Evolutionary conservation across 2,797 vertebrate genomes (phyloP), one percentile per base, ranked within the genome.

Genomic region (Falco rusticolus): DNA sequence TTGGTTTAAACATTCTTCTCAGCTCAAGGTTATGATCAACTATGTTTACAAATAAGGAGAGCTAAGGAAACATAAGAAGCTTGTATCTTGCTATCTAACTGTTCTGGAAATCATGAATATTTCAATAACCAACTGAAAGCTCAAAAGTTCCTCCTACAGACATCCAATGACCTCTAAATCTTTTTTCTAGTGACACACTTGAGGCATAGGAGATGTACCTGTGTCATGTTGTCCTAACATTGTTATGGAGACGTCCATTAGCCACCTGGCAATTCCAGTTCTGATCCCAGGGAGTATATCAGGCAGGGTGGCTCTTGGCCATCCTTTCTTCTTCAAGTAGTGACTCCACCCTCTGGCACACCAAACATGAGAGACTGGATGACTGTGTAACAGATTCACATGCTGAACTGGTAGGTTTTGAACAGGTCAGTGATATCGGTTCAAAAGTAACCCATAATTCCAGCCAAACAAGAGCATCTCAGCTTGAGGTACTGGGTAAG

Each of bases 261-360:
- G 77, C 13, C 8, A 20, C 47, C 29, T 37, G 53, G 33, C 8
- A 50, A 47, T 16, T 65, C 34, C 6, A 2, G 63, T 10, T 47
- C 31, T 0, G 0, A 47, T 51, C 11, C 61, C 33, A 16, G 13
- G 20, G 33, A 68, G 5, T 9, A 25, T 16, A 22, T 29, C 37
- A 8, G n/a, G 21, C 53, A 68, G 24, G 17, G 22, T 5, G 20
- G 34, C 77, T 64, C 69, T 60, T 4, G 1, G 74, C 15, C 37
- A 31, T 11, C 51, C 60, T 45, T 70, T 34, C 81, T 25, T 22
- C 65, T 59, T 43, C 85, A 72, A 57, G 39, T 13, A 47, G 12
- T 3, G 25, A 31, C 45, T 76, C 19, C 31, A 16, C 21, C 6
- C 5, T 4, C 34, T 31, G 69, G 61, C 61, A 66, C 39, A 20